Evolutionary conservation across 1,140 invertebrate genomes (phyloP), one percentile per base, ranked within the genome.

Genomic region (Odontomachus brunneus): DNA sequence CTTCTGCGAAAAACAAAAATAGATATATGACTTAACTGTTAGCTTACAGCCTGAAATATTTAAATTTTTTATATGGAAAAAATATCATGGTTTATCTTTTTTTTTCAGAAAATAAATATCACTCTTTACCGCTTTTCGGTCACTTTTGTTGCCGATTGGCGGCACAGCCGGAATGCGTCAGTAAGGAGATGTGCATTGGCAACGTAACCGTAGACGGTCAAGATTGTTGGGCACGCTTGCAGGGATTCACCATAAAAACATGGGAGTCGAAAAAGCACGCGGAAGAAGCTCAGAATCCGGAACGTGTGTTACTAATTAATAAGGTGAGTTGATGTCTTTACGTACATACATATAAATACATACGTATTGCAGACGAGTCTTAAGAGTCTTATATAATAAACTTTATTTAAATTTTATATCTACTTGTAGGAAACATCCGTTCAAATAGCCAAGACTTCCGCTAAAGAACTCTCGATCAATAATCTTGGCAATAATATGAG

Each of bases 81-180:
- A 44, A 44, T 7, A 44, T 22, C 17, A 1, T 0, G 15, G 44
- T 49, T 63, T 22, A 15, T 14, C 12, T 51, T 15, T 15, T 53
- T 65, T 29, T 84, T 90, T 26, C 88, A 95, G 95, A 95, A 73
- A 95, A 95, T 72, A 94, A 94, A 71, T 92, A 93, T 72, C 93
- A 95, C 74, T 94, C 95, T 84, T 91, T 97, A 76, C 96, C 96
- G 19, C 90, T 97, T 24, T 97, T 97, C 91, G 96, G 96, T 12
- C 96, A 97, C 89, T 97, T 97, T 89, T 97, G 96, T 88, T 97
- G 96, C 92, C 95, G 96, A 60, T 92, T 97, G 51, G 96, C 96
- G 3, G 96, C 96, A 49, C 95, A 96, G 84, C 96, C 96, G 9
- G 94, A 96, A 65, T 96, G 95, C 90, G 91, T 96, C 19, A 92